A percentile compares a stretch with the other conserved stretches of the same genome.
Evolutionary conservation across 2,797 vertebrate genomes (phyloP).

Genomic region (Tokudaia tokunoshimensis): DNA sequence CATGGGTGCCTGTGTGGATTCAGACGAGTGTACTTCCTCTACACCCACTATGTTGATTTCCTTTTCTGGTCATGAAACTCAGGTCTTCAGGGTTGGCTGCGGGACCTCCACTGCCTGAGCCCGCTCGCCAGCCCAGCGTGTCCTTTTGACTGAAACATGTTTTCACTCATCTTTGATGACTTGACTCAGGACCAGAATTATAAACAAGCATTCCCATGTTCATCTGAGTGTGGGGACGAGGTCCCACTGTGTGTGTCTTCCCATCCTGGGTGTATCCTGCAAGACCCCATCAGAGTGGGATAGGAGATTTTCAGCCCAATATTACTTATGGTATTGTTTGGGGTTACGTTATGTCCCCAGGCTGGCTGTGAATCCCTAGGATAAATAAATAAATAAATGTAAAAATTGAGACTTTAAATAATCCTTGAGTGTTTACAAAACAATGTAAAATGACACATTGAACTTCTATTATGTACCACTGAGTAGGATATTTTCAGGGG

Average conservation of each 20-base stretch:
- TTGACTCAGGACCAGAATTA: not conserved
- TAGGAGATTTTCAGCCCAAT: not conserved
- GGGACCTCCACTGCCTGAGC: not conserved
- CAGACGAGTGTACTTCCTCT: not conserved
- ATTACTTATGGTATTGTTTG: too few species aligned
- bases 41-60: not conserved
- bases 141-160: not conserved
- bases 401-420: not conserved
- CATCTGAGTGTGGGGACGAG: too few species aligned
- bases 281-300: too few species aligned
- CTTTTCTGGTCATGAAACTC: not conserved
- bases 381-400: not conserved
- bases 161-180: not conserved
- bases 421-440: not conserved
- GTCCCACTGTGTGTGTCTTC: accelerated
- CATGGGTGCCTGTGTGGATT: too few species aligned
- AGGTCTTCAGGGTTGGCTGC: not conserved
- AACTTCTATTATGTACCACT: not conserved
- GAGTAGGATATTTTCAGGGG: not conserved
- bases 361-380: not conserved
- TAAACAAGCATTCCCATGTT: accelerated
- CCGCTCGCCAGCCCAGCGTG: not conserved
- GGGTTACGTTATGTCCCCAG: not conserved
- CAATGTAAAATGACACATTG: not conserved
- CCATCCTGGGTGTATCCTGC: too few species aligned